Conservation (phyloP, 1,140 invertebrate genomes). For the Fopius arisanus region DNA sequence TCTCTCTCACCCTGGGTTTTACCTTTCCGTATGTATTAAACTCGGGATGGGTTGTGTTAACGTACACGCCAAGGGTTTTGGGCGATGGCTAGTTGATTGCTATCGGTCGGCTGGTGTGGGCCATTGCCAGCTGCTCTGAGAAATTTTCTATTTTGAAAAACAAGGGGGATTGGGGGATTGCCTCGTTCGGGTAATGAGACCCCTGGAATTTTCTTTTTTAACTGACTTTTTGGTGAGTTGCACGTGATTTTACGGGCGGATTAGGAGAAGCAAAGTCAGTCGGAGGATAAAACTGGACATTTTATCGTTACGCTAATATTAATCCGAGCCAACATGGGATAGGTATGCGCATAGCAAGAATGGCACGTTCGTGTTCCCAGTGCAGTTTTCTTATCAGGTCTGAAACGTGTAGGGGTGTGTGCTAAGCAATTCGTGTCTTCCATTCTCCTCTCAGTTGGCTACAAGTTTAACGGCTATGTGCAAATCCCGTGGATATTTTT, state of each 20-base stretch:
- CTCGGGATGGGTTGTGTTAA: background rate
- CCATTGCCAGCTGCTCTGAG: slow-evolving; percentile 11
- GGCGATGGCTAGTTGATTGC: background rate
- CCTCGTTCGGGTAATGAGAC: no score
- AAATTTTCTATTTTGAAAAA: background rate
- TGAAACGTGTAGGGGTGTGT: slow-evolving; percentile 25
- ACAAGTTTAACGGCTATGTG: slow-evolving; percentile 3
- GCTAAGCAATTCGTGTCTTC: slow-evolving; percentile 33
- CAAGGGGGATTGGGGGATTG: background rate
- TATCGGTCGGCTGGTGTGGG: background rate
- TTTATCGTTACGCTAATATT: slow-evolving; percentile 31
- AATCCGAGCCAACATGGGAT: slow-evolving; percentile 31
- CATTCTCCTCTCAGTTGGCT: slow-evolving; percentile 9
- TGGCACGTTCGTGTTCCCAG: slow-evolving; percentile 33
- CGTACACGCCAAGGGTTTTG: background rate
- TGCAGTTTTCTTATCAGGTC: slow-evolving; percentile 33
- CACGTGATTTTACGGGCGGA: background rate
- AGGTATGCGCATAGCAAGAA: slow-evolving; percentile 33
- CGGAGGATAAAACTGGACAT: slow-evolving; percentile 22
- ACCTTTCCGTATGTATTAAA: background rate
- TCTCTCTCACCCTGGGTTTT: slow-evolving; percentile 20
- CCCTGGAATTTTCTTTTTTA: background rate
- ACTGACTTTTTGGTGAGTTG: background rate
- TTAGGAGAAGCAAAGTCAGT: slow-evolving; percentile 7
- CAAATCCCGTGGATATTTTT: background rate